phyloP scores from a whole-genome alignment of 2,888 invertebrate genomes.

The Eurytoma adleriae region DNA sequence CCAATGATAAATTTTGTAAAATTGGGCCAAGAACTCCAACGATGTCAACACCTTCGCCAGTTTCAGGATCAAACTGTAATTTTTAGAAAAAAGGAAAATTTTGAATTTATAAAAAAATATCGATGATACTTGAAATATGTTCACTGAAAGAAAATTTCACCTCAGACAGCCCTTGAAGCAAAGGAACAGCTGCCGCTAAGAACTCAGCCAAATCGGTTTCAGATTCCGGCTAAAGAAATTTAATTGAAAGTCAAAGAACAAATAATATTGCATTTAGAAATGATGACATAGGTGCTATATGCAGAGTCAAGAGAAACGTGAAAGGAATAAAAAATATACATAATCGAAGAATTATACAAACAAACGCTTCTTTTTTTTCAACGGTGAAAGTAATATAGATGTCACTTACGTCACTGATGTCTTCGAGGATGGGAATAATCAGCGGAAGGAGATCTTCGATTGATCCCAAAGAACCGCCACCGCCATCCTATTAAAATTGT shows the following conservation, averaged over 20 bases:
- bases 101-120: too few species aligned
- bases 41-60: slow-evolving; percentile 61
- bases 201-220: slow-evolving; percentile 69
- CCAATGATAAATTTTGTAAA: slow-evolving; percentile 61
- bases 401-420: slow-evolving; percentile 71
- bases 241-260: slow-evolving; percentile 40
- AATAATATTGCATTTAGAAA: not conserved
- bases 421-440: slow-evolving; percentile 71
- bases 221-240: slow-evolving; percentile 67
- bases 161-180: slow-evolving; percentile 70
- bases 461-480: slow-evolving; percentile 68
- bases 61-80: slow-evolving; percentile 58
- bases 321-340: slow-evolving; percentile 34
- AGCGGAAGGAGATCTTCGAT: slow-evolving; percentile 69
- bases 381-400: slow-evolving; percentile 41
- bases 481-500: slow-evolving; percentile 57
- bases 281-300: not conserved
- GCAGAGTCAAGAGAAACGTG: slow-evolving; percentile 35
- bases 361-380: slow-evolving; percentile 8
- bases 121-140: too few species aligned
- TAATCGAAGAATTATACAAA: slow-evolving; percentile 35
- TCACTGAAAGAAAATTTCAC: slow-evolving; percentile 58
- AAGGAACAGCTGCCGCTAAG: slow-evolving; percentile 66
- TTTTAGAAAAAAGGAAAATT: not conserved
- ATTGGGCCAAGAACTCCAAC: slow-evolving; percentile 63